Evolutionary conservation across 2,797 vertebrate genomes (phyloP).

Genomic region (Setipinna tenuifilis): DNA sequence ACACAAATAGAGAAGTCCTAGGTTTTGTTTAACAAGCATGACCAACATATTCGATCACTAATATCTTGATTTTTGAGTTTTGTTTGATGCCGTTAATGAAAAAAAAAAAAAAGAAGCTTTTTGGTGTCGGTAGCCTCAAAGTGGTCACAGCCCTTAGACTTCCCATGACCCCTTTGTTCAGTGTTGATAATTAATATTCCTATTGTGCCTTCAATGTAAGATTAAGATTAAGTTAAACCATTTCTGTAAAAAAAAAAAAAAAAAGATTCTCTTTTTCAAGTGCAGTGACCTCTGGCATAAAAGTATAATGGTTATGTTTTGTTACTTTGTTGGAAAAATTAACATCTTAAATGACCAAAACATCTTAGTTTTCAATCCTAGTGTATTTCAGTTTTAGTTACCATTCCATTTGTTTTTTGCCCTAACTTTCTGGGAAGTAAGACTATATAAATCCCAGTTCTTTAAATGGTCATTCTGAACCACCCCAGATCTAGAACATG

Average conservation of each 20-base stretch:
- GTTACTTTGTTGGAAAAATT: background rate
- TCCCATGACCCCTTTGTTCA: background rate
- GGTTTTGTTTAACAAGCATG: background rate
- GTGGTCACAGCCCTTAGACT: background rate
- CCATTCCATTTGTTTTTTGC: constrained; percentile 11
- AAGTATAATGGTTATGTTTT: background rate
- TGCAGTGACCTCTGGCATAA: background rate
- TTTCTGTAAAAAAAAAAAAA: background rate
- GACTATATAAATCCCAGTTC: constrained; percentile 96
- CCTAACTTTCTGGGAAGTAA: constrained; percentile 44
- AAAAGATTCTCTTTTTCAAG: constrained; percentile 13
- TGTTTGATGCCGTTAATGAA: background rate
- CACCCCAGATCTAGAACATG: constrained; percentile 89
- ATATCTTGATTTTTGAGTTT: background rate
- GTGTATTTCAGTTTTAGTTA: constrained; percentile 69
- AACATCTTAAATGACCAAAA: background rate
- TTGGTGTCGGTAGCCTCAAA: background rate
- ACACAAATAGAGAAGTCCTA: background rate
- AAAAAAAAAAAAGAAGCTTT: background rate
- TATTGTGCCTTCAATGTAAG: background rate
- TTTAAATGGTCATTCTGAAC: constrained; percentile 87
- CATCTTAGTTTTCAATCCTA: constrained; percentile 19
- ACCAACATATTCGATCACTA: constrained; percentile 1
- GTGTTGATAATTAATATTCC: background rate
- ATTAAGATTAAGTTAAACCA: background rate